Evolutionary conservation across 1,140 invertebrate genomes (phyloP).

Genomic region (Drosophila pachea): DNA sequence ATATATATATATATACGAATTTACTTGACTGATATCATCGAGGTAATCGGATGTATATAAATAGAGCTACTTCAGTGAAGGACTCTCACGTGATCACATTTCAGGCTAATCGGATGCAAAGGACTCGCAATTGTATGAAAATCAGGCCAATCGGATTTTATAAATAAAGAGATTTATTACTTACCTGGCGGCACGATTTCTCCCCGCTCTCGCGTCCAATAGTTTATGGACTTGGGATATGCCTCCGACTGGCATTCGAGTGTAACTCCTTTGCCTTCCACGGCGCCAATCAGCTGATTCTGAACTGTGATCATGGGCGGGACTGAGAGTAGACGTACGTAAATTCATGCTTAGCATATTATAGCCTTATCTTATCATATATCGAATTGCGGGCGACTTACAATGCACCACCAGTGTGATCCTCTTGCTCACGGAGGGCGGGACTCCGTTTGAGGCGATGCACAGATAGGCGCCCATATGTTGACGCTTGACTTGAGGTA

Average conservation of each 20-base stretch:
- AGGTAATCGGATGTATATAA: too few species aligned
- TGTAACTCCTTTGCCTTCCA: constrained; percentile 85
- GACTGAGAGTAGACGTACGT: constrained; percentile 79
- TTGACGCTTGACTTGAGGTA: constrained; percentile 88
- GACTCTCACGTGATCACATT: too few species aligned
- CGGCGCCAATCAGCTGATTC: constrained; percentile 89
- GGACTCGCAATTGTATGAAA: not conserved
- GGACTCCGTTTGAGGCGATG: constrained; percentile 92
- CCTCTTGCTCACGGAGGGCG: constrained; percentile 92
- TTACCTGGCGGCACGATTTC: constrained; percentile 90
- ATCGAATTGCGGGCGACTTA: constrained; percentile 79
- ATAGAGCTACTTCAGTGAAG: not conserved
- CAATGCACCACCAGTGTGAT: constrained; percentile 93
- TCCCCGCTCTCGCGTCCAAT: constrained; percentile 88
- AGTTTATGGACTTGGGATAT: constrained; percentile 92
- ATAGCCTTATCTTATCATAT: not conserved
- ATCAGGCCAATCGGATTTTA: too few species aligned
- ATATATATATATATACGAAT: too few species aligned
- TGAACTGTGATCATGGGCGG: constrained; percentile 89
- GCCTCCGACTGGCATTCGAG: constrained; percentile 92
- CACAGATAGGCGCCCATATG: constrained; percentile 94
- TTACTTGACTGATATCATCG: too few species aligned
- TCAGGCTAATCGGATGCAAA: too few species aligned
- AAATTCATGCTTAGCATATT: not conserved
- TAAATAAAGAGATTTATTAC: constrained; percentile 42